A percentile compares a stretch with the other conserved stretches of the same genome.
Evolutionary conservation across 2,888 invertebrate species (phyloP).

Genomic region (Eupithecia subfuscata): DNA sequence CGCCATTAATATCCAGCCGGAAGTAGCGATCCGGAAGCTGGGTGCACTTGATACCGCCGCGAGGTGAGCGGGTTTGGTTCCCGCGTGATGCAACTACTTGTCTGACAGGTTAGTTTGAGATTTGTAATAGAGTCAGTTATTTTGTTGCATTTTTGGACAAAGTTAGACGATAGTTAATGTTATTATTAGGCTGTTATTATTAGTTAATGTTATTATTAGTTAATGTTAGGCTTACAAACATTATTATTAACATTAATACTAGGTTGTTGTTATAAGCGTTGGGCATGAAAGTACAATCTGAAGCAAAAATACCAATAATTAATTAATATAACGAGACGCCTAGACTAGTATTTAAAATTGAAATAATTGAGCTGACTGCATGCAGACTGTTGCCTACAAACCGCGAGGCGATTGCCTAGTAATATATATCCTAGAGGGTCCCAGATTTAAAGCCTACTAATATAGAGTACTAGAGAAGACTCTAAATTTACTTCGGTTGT

Average conservation of each 20-base stretch:
- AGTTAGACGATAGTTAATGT: too few relatives aligned
- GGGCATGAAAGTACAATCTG: neutral
- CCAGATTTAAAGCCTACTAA: too few relatives aligned
- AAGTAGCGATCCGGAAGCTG: slow-evolving; percentile 32
- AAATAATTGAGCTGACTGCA: too few relatives aligned
- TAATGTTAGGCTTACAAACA: too few relatives aligned
- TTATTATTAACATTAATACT: too few relatives aligned
- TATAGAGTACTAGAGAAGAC: too few relatives aligned
- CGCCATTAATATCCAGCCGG: slow-evolving; percentile 20
- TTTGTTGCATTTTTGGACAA: neutral
- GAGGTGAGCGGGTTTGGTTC: slow-evolving; percentile 38
- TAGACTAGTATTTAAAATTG: too few relatives aligned
- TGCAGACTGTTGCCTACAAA: too few relatives aligned
- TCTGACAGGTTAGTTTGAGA: neutral
- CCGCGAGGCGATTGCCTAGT: too few relatives aligned
- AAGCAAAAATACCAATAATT: neutral
- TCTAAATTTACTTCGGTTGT: neutral
- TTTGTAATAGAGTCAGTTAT: neutral
- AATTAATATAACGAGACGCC: neutral
- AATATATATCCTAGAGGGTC: too few relatives aligned
- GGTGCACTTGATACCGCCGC: slow-evolving; percentile 38
- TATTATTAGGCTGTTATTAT: too few relatives aligned
- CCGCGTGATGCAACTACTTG: slow-evolving; percentile 30
- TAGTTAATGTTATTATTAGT: too few relatives aligned
- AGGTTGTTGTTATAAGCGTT: neutral